A percentile compares a stretch with the other conserved stretches of the same genome.
Evolutionary conservation across 1,140 invertebrate genomes (phyloP).

Genomic region (Hyphantria cunea): DNA sequence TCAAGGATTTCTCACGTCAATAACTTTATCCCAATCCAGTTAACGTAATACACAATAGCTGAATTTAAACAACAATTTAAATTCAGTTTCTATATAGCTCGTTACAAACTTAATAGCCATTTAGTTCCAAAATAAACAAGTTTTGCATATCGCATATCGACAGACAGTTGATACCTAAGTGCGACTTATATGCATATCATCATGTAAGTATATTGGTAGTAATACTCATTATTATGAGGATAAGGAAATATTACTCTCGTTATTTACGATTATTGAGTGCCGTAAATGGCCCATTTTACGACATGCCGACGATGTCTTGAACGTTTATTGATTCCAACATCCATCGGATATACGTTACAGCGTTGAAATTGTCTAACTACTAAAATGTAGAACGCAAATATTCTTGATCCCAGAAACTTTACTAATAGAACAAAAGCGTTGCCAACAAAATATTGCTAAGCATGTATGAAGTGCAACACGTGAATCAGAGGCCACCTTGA

Average conservation of each 20-base stretch:
- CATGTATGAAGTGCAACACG: conserved; percentile 36
- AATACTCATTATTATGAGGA: conserved; percentile 27
- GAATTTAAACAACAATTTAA: too few species aligned
- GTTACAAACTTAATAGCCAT: too few species aligned
- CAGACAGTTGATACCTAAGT: too few species aligned
- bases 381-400: conserved; percentile 21
- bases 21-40: too few species aligned
- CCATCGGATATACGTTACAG: conserved; percentile 11
- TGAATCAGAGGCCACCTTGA: conserved; percentile 48
- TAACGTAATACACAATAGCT: too few species aligned
- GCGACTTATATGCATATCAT: too few species aligned
- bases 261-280: conserved; percentile 44
- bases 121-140: too few species aligned
- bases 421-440: conserved; percentile 46
- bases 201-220: conserved; percentile 1
- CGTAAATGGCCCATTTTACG: conserved; percentile 41
- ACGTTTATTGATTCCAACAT: conserved; percentile 37
- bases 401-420: conserved; percentile 34
- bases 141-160: too few species aligned
- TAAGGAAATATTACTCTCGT: conserved; percentile 29
- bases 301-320: conserved; percentile 32
- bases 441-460: conserved; percentile 48
- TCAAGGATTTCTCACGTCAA: too few species aligned
- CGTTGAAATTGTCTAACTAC: conserved; percentile 19
- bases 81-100: too few species aligned